These are phyloP conservation scores for Lepus americanus DNA, from an alignment of 2,113 vertebrate species.

Conservation along the genomic window DNA sequence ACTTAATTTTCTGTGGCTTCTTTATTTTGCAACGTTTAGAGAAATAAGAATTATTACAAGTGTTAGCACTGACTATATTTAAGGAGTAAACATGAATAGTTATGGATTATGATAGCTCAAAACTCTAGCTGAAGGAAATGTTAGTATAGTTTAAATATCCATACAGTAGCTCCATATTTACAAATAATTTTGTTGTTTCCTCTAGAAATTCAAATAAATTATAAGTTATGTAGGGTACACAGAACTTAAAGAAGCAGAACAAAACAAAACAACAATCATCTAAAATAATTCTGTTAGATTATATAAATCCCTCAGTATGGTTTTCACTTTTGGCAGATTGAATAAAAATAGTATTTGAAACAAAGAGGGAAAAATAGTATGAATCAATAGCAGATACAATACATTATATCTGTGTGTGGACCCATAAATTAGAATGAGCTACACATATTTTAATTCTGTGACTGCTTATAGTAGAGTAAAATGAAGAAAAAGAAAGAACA, in stretches of 20 bases:
- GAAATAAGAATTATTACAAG: neutral
- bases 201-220: slow-evolving; percentile 1
- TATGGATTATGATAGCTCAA: neutral
- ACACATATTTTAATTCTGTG: neutral
- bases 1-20: neutral
- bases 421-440: neutral
- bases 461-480: neutral
- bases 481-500: neutral
- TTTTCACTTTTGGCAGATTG: neutral
- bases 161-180: neutral
- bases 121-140: neutral
- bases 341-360: neutral
- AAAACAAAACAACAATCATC: neutral
- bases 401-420: neutral
- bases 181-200: neutral
- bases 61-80: neutral
- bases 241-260: neutral
- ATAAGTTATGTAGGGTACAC: neutral
- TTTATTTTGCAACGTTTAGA: neutral
- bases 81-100: neutral
- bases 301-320: neutral
- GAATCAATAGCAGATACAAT: neutral
- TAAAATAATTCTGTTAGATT: neutral
- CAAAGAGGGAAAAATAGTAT: neutral
- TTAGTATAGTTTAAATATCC: neutral